Conservation (phyloP, 2,888 invertebrate species). For the Sphecodes monilicornis region DNA sequence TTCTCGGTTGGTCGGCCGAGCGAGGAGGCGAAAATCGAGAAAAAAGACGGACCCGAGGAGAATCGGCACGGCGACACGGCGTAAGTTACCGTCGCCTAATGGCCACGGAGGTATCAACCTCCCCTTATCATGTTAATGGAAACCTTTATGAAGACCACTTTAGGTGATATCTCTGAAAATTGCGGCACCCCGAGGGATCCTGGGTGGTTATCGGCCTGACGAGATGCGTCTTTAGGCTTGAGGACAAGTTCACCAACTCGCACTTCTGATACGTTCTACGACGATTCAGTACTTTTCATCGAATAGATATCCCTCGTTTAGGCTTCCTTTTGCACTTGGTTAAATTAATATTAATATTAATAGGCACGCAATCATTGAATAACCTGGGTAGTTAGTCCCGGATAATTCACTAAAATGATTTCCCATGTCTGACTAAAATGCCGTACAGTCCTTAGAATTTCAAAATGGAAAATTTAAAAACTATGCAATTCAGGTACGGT, state of each 20-base stretch:
- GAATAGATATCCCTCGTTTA: not conserved
- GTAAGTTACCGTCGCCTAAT: constrained; percentile 60
- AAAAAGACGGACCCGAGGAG: constrained; percentile 27
- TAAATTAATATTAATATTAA: too few relatives aligned
- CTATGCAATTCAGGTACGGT: too few relatives aligned
- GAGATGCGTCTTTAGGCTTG: constrained; percentile 40
- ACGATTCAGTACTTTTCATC: not conserved
- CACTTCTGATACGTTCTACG: constrained; percentile 17
- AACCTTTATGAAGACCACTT: constrained; percentile 73
- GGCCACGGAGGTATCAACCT: constrained; percentile 60
- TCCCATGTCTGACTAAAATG: too few relatives aligned
- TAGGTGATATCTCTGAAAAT: constrained; percentile 65
- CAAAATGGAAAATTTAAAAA: too few relatives aligned
- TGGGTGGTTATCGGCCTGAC: constrained; percentile 69
- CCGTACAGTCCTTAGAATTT: too few relatives aligned
- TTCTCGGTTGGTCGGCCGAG: constrained; percentile 7
- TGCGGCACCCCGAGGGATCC: constrained; percentile 57
- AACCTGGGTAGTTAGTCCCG: too few relatives aligned
- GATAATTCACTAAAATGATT: too few relatives aligned
- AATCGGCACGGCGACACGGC: constrained; percentile 51
- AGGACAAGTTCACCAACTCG: not conserved
- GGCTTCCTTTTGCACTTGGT: too few relatives aligned
- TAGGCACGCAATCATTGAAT: too few relatives aligned
- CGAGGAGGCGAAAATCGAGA: not conserved
- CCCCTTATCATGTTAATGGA: constrained; percentile 75